These are phyloP conservation scores for Cryptocephalus moraei DNA, from an alignment of 2,888 invertebrate species.

Conservation along the genomic window DNA sequence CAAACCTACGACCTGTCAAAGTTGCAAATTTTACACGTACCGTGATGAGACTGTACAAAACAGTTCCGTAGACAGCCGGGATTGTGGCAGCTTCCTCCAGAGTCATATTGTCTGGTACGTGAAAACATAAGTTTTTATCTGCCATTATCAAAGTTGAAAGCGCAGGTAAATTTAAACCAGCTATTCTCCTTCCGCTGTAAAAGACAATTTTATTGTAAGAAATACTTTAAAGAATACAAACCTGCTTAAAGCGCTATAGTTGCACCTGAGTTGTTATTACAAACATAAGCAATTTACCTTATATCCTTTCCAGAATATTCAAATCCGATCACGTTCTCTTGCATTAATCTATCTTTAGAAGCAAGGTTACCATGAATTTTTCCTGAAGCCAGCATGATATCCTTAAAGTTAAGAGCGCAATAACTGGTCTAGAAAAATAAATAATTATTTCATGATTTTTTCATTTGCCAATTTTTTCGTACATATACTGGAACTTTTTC, in stretches of 20 bases:
- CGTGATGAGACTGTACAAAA: conserved; percentile 18
- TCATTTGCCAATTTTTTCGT: neutral
- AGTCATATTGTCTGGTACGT: conserved; percentile 44
- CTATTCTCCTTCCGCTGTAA: no score
- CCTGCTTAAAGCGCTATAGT: no score
- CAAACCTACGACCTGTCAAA: no score
- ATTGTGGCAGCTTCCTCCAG: conserved; percentile 50
- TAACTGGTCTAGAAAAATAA: conserved; percentile 41
- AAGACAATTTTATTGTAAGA: no score
- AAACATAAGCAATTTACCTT: conserved; percentile 55
- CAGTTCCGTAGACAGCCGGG: conserved; percentile 49
- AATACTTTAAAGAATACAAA: no score
- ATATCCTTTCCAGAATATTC: conserved; percentile 48
- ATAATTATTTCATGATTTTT: neutral
- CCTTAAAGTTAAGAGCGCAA: conserved; percentile 83
- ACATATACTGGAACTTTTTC: neutral
- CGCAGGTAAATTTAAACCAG: no score
- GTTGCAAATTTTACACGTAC: conserved; percentile 10
- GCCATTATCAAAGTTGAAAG: conserved; percentile 25
- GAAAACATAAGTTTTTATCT: conserved; percentile 47
- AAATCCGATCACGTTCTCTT: conserved; percentile 58
- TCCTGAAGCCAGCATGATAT: conserved; percentile 84
- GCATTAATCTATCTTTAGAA: conserved; percentile 56
- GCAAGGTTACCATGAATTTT: conserved; percentile 54
- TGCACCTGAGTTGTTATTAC: conserved; percentile 45